phyloP scores from a whole-genome alignment of 2,113 vertebrate genomes.

The Balaeniceps rex region DNA sequence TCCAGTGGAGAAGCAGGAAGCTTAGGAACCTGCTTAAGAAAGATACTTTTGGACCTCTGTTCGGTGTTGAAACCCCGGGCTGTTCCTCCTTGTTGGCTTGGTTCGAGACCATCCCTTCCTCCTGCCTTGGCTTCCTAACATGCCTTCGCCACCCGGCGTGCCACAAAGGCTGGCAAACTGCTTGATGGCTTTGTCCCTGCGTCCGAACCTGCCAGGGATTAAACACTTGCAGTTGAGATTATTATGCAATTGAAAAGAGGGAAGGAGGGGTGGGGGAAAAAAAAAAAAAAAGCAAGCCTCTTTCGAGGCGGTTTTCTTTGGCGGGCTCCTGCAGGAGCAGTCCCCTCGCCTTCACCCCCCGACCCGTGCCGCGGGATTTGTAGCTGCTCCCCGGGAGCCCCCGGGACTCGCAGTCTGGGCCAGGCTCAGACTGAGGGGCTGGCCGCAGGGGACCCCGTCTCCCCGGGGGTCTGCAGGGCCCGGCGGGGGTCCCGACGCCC shows the following conservation, averaged over 20 bases:
- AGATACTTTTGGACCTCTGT: accelerated
- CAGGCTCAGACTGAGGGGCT: not conserved
- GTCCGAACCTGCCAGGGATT: not conserved
- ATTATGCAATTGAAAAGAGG: not conserved
- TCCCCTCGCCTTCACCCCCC: not conserved
- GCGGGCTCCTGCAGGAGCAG: not conserved
- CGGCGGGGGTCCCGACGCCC: not conserved
- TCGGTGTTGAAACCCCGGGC: not conserved
- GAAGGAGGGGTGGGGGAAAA: not conserved
- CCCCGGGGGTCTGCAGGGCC: not conserved
- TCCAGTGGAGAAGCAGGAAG: not conserved
- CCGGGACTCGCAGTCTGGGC: not conserved
- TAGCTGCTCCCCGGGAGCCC: not conserved
- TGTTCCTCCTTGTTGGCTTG: accelerated
- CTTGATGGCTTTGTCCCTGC: accelerated
- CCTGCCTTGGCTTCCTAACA: not conserved
- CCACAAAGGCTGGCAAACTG: not conserved
- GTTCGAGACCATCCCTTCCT: not conserved
- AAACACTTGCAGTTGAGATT: not conserved
- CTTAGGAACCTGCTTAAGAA: not conserved
- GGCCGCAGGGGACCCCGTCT: not conserved
- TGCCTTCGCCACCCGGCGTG: not conserved
- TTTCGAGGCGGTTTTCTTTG: not conserved
- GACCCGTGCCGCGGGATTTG: not conserved
- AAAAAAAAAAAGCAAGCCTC: not conserved